phyloP scores from a whole-genome alignment of 1,140 invertebrate genomes.

The Homarus americanus region DNA sequence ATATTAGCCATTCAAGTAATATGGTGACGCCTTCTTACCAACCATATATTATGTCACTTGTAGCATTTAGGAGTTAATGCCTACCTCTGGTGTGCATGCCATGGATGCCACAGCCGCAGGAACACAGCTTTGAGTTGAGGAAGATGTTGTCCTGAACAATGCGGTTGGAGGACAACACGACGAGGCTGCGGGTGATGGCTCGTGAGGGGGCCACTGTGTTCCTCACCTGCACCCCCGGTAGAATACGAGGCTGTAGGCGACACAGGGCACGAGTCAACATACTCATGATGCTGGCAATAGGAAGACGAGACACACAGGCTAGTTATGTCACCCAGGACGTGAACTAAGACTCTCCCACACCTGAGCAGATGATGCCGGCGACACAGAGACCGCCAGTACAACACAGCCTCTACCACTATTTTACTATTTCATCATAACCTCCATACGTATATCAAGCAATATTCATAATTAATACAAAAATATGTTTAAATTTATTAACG shows the following conservation, averaged over 20 bases:
- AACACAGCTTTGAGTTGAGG: constrained; percentile 46
- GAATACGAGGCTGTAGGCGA: not conserved
- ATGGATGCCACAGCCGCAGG: constrained; percentile 65
- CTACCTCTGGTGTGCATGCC: constrained; percentile 72
- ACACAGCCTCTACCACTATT: no score
- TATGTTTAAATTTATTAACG: no score
- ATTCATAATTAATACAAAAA: no score
- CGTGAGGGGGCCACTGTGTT: not conserved
- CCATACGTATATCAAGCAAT: no score
- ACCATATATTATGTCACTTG: no score
- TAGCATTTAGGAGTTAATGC: no score
- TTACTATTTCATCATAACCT: no score
- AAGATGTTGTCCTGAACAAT: not conserved
- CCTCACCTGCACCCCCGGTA: not conserved
- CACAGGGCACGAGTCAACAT: not conserved
- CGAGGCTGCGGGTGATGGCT: not conserved
- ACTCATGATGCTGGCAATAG: not conserved
- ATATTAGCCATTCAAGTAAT: no score
- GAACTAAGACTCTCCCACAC: not conserved
- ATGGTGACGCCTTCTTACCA: no score
- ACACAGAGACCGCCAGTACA: not conserved
- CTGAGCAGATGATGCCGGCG: not conserved
- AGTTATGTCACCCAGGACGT: not conserved
- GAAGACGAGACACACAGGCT: no score
- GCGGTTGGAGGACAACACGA: not conserved